Evolutionary conservation across 2,797 vertebrate genomes (phyloP).

Genomic region (Aeoliscus strigatus): DNA sequence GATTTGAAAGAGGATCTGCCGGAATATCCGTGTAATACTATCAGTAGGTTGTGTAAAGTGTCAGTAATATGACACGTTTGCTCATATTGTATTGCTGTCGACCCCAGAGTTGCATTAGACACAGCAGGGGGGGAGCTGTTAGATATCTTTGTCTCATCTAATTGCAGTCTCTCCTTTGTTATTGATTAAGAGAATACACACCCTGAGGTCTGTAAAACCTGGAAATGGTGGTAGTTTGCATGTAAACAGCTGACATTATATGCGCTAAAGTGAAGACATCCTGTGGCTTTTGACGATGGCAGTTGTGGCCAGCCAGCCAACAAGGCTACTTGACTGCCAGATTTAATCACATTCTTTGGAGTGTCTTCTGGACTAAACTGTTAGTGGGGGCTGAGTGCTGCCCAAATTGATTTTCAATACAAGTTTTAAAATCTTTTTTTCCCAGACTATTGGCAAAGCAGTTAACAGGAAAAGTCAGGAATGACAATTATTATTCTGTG

Average conservation of each 20-base stretch:
- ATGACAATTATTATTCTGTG: slow-evolving; percentile 41
- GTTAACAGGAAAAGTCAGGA: slow-evolving; percentile 26
- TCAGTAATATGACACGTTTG: slow-evolving; percentile 37
- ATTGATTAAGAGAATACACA: slow-evolving; percentile 58
- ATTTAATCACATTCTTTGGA: slow-evolving; percentile 44
- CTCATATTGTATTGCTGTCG: slow-evolving; percentile 44
- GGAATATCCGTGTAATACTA: slow-evolving; percentile 39
- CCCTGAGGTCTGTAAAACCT: slow-evolving; percentile 34
- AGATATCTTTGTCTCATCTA: slow-evolving; percentile 41
- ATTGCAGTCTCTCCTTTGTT: slow-evolving; percentile 32
- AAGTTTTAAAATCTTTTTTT: slow-evolving; percentile 42
- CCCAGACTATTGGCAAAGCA: slow-evolving; percentile 41
- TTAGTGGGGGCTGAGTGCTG: slow-evolving; percentile 26
- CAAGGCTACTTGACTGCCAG: slow-evolving; percentile 33
- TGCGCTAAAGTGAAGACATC: slow-evolving; percentile 49
- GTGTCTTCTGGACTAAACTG: slow-evolving; percentile 28
- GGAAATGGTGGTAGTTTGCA: slow-evolving; percentile 50
- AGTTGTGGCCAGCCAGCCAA: slow-evolving; percentile 37
- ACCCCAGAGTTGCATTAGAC: slow-evolving; percentile 18
- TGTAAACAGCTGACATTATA: slow-evolving; percentile 58
- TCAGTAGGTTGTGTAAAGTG: slow-evolving; percentile 31
- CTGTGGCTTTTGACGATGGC: slow-evolving; percentile 52
- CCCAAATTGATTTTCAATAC: slow-evolving; percentile 46
- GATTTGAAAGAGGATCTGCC: slow-evolving; percentile 32
- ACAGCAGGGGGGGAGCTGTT: slow-evolving; percentile 7